Percentiles rank a stretch among this genome's conserved stretches.
Evolutionary conservation across 53 echinoderm and acorn worm species (phyloP).

Genomic region (Arbacia lixula): DNA sequence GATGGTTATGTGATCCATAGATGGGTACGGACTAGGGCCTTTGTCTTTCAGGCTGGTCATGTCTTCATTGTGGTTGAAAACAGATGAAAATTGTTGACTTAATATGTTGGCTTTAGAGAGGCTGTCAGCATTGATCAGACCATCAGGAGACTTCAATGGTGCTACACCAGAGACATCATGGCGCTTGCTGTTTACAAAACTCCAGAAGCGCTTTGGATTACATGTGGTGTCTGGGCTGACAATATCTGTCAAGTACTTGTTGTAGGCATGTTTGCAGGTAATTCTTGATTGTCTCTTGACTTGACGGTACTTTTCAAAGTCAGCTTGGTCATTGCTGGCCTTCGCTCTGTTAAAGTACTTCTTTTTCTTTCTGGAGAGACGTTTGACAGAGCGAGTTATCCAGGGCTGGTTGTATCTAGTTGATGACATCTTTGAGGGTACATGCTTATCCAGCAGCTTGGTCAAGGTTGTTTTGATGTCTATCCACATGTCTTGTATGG

Average conservation of each 20-base stretch:
- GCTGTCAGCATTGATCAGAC: background rate
- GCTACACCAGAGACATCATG: background rate
- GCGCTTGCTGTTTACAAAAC: background rate
- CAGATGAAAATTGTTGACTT: background rate
- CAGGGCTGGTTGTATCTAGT: conserved; percentile 1
- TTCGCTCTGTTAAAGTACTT: background rate
- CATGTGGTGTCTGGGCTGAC: background rate
- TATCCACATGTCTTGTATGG: background rate
- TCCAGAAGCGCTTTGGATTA: background rate
- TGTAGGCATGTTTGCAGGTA: too few species aligned
- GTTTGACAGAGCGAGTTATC: background rate
- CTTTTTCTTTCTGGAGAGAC: background rate
- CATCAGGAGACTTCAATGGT: background rate
- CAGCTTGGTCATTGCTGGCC: background rate
- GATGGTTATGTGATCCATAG: background rate
- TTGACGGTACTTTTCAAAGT: background rate
- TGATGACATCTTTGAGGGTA: conserved; percentile 1
- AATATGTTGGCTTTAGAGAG: background rate
- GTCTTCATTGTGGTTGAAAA: background rate
- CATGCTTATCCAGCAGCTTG: background rate
- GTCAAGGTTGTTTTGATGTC: background rate
- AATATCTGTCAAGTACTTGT: too few species aligned
- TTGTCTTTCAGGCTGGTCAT: background rate
- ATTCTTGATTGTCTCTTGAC: too few species aligned
- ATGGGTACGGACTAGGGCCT: background rate